Evolutionary conservation across 2,113 vertebrate species (phyloP), one percentile per base, ranked within the genome.

Genomic region (Gymnobelideus leadbeateri): DNA sequence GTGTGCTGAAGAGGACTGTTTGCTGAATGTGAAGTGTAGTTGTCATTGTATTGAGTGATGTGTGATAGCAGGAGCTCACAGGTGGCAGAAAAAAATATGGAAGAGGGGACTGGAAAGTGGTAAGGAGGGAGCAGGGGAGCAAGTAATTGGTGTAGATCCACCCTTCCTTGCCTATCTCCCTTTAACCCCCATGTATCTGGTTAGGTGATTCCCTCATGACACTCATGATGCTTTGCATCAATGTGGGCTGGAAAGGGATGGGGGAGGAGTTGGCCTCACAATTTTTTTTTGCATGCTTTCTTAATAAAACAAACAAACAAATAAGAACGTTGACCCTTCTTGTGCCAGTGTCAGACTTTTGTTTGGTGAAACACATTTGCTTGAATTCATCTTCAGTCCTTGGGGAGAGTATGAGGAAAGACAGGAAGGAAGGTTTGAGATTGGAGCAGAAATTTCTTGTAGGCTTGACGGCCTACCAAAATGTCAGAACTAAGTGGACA

Each of bases 251-350:
- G 97, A 97, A 97, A 98, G 96, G 97, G 97, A 96, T 96, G 94
- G 97, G 96, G 68, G n/a, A 84, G 96, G 97, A 97, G 93, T 98
- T 96, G 98, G 98, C 98, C 98, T 99, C 98, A 99, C 98, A 91
- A 98, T 98, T 98, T 98, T 98, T 98, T 98, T 99, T 98, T 99
- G 99, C 99, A 99, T 99, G 99, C 99, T 99, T 99, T 99, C 99
- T 98, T 99, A 99, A 99, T 99, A 98, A 99, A 99, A 98, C 95
- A 50, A 90, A 97, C 25, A 57, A 57, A 95, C 95, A 98, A 98
- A 98, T 98, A 98, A 98, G 97, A 98, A 98, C 96, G 98, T 98
- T 98, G 98, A 97, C 97, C 94, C 96, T 92, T 89, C 57, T 90
- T 95, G 97, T 96, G 92, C 91, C 93, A 37, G 97, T 96, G 96